Conservation (phyloP, 2,797 vertebrate genomes). For the Cossypha dichroa region DNA sequence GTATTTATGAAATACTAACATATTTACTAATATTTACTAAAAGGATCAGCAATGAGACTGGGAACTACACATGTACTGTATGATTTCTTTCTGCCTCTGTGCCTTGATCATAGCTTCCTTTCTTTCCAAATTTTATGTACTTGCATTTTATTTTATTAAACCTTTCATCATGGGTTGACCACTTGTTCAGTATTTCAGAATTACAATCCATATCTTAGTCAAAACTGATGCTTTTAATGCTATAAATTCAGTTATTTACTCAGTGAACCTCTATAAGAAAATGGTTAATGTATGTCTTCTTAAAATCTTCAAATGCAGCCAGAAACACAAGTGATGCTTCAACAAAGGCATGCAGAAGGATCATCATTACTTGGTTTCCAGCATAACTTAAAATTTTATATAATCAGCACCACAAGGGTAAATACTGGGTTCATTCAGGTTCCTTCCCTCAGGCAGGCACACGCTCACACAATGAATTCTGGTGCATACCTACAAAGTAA, state of each 20-base stretch:
- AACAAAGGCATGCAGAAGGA: neutral
- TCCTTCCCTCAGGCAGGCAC: neutral
- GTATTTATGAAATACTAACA: neutral
- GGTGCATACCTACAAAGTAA: neutral
- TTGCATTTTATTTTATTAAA: neutral
- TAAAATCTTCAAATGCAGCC: neutral
- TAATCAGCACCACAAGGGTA: neutral
- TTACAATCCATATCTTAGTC: neutral
- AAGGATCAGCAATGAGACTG: neutral
- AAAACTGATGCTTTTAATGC: neutral
- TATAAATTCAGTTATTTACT: neutral
- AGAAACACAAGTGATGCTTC: neutral
- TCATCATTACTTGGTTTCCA: neutral
- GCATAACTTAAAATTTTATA: neutral
- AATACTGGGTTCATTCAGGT: neutral
- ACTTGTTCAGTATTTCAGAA: neutral
- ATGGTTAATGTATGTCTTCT: neutral
- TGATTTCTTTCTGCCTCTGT: neutral
- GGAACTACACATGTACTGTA: accelerated
- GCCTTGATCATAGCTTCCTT: neutral
- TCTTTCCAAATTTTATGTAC: neutral
- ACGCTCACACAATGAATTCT: neutral
- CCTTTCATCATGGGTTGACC: neutral
- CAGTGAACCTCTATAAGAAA: neutral
- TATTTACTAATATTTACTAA: neutral